Conservation (phyloP, 2,888 invertebrate genomes). For the Eristalis arbustorum region DNA sequence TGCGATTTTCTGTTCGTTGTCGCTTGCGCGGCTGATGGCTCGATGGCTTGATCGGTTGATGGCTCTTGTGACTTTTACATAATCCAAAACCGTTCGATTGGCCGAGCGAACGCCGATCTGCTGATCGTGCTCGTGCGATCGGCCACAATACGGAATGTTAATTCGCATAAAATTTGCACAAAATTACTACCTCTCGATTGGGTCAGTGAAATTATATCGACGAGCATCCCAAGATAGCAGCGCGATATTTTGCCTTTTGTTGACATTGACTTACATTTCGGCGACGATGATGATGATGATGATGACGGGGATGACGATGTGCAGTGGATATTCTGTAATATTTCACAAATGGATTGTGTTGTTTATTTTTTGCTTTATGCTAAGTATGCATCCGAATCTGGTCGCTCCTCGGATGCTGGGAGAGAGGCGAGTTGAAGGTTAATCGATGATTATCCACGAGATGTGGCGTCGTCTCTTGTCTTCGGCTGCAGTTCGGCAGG, state of each 20-base stretch:
- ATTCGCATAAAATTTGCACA: slow-evolving; percentile 64
- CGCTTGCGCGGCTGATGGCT: neutral
- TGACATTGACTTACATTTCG: slow-evolving; percentile 61
- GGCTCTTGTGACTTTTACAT: slow-evolving; percentile 17
- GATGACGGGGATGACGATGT: neutral
- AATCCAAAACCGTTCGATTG: slow-evolving; percentile 32
- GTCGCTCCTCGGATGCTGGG: slow-evolving; percentile 12
- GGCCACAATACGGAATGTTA: neutral
- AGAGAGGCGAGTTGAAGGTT: slow-evolving; percentile 42
- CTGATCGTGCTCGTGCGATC: neutral
- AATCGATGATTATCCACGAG: slow-evolving; percentile 4
- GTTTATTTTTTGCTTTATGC: slow-evolving; percentile 5
- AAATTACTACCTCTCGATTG: slow-evolving; percentile 44
- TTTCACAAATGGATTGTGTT: slow-evolving; percentile 30
- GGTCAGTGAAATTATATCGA: slow-evolving; percentile 35
- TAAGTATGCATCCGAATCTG: neutral
- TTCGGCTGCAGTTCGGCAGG: neutral
- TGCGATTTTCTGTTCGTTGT: neutral
- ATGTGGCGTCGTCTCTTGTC: slow-evolving; percentile 28
- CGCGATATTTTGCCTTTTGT: slow-evolving; percentile 11
- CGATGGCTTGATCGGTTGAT: too few relatives aligned
- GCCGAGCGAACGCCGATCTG: slow-evolving; percentile 1
- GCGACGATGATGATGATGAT: neutral
- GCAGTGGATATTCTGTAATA: slow-evolving; percentile 5
- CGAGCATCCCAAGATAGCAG: neutral